Conservation (phyloP, 2,888 invertebrate species). For the Pristionchus entomophagus region DNA sequence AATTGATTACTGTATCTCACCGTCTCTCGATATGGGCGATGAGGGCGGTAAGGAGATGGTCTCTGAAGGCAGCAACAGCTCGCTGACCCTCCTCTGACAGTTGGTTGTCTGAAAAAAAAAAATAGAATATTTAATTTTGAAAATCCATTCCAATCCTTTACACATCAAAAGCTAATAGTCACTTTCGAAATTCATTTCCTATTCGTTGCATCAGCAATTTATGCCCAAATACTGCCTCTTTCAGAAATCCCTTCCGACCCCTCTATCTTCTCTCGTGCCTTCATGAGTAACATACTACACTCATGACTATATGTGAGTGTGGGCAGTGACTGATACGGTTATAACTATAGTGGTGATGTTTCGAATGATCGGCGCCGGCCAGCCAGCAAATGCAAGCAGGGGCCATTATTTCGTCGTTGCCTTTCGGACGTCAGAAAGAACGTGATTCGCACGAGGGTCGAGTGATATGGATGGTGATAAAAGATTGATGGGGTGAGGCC, state of each 20-base stretch:
- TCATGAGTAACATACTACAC: background rate
- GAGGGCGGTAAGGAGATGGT: slow-evolving; percentile 59
- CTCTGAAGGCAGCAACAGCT: slow-evolving; percentile 54
- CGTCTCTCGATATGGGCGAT: slow-evolving; percentile 57
- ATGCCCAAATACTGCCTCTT: too few species aligned
- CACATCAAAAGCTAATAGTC: too few species aligned
- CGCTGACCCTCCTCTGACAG: slow-evolving; percentile 54
- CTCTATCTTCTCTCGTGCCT: too few species aligned
- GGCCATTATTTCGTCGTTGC: background rate
- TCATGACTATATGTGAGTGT: background rate
- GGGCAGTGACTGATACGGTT: background rate
- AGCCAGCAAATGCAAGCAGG: too few species aligned
- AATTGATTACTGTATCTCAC: slow-evolving; percentile 33
- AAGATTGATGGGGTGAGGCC: background rate
- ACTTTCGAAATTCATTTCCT: too few species aligned
- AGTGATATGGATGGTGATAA: background rate
- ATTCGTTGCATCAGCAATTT: too few species aligned
- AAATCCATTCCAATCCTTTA: too few species aligned
- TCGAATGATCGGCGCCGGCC: background rate
- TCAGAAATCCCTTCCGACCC: too few species aligned
- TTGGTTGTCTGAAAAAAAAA: slow-evolving; percentile 56
- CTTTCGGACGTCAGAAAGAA: background rate
- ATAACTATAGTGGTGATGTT: background rate
- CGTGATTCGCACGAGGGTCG: background rate
- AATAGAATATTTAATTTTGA: too few species aligned